Conservation (phyloP, 2,888 invertebrate species). For the Mellilla xanthometata region DNA sequence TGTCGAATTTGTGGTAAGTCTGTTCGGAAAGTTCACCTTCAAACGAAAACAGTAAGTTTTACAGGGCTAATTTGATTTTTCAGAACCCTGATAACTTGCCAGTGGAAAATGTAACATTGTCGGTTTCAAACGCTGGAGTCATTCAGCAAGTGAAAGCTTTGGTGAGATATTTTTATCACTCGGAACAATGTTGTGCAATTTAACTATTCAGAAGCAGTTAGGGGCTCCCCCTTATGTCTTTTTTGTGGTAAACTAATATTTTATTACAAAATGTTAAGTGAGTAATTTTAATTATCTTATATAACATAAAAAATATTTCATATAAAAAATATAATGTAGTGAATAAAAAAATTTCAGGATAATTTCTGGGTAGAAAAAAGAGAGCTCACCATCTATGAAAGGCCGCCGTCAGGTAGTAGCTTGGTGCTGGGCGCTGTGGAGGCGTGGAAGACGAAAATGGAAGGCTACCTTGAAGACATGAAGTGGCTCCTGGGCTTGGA, state of each 20-base stretch:
- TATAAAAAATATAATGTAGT: too few species aligned
- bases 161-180: conserved; percentile 66
- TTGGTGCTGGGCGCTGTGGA: conserved; percentile 79
- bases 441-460: conserved; percentile 86
- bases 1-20: conserved; percentile 15
- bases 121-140: conserved; percentile 77
- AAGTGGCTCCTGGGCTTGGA: conserved; percentile 86
- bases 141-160: conserved; percentile 83
- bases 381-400: conserved; percentile 81
- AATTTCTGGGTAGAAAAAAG: conserved; percentile 81
- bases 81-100: conserved; percentile 84
- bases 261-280: too few species aligned
- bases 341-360: conserved; percentile 62
- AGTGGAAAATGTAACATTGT: conserved; percentile 71
- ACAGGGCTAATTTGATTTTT: neutral
- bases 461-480: conserved; percentile 85
- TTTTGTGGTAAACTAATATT: neutral
- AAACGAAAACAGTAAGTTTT: neutral
- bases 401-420: conserved; percentile 76
- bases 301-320: too few species aligned
- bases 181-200: conserved; percentile 7
- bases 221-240: neutral
- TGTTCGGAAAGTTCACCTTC: neutral
- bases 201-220: neutral
- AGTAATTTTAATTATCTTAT: too few species aligned